Evolutionary conservation across 2,113 vertebrate species (phyloP), one percentile per base, ranked within the genome.

Genomic region (Pterocles orientalis): DNA sequence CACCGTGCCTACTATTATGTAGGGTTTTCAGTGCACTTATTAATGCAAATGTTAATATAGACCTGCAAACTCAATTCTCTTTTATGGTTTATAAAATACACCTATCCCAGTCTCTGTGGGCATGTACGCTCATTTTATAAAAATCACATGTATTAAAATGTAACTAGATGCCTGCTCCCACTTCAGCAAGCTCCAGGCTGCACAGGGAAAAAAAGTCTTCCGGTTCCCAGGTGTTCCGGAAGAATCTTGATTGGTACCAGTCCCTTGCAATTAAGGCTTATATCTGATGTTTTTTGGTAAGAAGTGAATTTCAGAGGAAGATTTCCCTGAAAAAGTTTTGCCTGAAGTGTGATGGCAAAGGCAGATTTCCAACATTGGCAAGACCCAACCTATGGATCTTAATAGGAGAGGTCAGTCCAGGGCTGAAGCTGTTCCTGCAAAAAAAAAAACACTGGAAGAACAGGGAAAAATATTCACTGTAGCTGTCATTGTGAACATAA

Each of bases 61-160:
- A 88, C 56, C 73, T 90, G 68, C 66, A 93, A 80, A 88, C 31
- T 94, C 50, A 65, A 41, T 94, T 93, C 66, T 95, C 56, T 91
- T 92, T 94, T 96, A 91, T 58, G 39, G 71, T 95, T 96, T 95
- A 70, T 96, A 94, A 91, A 94, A 70, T 47, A 70, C 18, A 94
- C 70, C 87, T 94, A 82, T 90, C 10, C 3, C 34, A 65, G 82
- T 91, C 93, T 96, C 96, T 73, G 18, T 88, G 91, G 90, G 41
- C 93, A 80, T 77, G 87, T 92, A 93, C 45, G 17, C 28, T 80
- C n/a, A 72, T 91, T 92, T 94, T 79, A 91, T 96, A 90, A 92
- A 94, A 94, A 77, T 90, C 58, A 23, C 41, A 47, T 87, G 25
- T 77, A 93, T 91, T 96, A 73, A 95, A 94, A 93, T 77, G 82